phyloP scores from a whole-genome alignment of 2,888 invertebrate genomes.

The Mesorhabditis belari region DNA sequence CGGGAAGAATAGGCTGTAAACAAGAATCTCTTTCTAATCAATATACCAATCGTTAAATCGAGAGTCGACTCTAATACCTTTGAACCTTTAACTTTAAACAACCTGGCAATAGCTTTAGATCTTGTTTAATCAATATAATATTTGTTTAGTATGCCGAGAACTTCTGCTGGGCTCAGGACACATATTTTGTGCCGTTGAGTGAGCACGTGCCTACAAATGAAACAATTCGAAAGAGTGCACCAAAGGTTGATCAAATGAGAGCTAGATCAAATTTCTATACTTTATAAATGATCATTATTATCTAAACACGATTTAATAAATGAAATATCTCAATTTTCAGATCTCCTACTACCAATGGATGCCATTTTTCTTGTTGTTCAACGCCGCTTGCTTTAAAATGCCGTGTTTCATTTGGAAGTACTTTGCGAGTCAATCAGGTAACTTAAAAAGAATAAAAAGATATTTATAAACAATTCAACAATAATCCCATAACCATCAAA shows the following conservation, averaged over 20 bases:
- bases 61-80: too few relatives aligned
- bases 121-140: not conserved
- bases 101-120: not conserved
- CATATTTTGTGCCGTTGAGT: constrained; percentile 46
- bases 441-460: not conserved
- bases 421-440: constrained; percentile 48
- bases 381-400: constrained; percentile 46
- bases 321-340: constrained; percentile 3
- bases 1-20: too few relatives aligned
- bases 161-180: constrained; percentile 47
- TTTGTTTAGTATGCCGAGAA: constrained; percentile 41
- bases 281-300: not conserved
- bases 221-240: not conserved
- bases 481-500: not conserved
- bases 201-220: constrained; percentile 4
- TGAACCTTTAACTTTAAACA: not conserved
- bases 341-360: constrained; percentile 43
- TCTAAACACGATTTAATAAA: not conserved
- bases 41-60: too few relatives aligned
- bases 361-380: constrained; percentile 48
- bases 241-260: not conserved
- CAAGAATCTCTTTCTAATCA: too few relatives aligned
- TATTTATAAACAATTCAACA: not conserved
- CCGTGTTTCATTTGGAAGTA: constrained; percentile 51
- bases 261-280: too few relatives aligned